These are phyloP conservation scores for Cariama cristata DNA, from an alignment of 2,113 vertebrate genomes.

Conservation along the genomic window DNA sequence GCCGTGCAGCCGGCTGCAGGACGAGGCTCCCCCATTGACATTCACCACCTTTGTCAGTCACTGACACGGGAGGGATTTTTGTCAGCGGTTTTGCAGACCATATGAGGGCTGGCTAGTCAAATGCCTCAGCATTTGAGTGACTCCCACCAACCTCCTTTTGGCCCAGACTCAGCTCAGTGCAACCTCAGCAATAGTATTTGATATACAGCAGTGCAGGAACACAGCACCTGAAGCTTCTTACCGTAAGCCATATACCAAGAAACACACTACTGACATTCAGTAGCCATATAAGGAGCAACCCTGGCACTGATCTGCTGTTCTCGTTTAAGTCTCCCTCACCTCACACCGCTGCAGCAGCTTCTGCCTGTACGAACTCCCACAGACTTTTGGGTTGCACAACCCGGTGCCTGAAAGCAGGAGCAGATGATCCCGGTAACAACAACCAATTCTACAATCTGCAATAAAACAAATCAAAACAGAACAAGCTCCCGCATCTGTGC, in stretches of 20 bases:
- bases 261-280: not conserved
- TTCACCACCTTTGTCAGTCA: not conserved
- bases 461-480: not conserved
- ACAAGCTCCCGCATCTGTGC: not conserved
- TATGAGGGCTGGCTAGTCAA: not conserved
- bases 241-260: not conserved
- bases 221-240: not conserved
- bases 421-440: not conserved
- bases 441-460: not conserved
- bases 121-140: not conserved
- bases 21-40: rapidly evolving
- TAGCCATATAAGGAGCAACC: not conserved
- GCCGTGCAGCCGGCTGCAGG: rapidly evolving
- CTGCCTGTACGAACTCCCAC: not conserved
- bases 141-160: not conserved
- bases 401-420: not conserved
- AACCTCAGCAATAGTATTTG: not conserved
- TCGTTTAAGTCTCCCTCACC: not conserved
- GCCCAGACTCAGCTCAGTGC: not conserved
- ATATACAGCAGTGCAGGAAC: not conserved
- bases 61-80: not conserved
- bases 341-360: not conserved
- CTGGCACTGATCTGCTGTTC: not conserved
- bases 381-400: not conserved
- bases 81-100: not conserved